phyloP scores from a whole-genome alignment of 2,797 vertebrate species.

The Sorex maritimensis region DNA sequence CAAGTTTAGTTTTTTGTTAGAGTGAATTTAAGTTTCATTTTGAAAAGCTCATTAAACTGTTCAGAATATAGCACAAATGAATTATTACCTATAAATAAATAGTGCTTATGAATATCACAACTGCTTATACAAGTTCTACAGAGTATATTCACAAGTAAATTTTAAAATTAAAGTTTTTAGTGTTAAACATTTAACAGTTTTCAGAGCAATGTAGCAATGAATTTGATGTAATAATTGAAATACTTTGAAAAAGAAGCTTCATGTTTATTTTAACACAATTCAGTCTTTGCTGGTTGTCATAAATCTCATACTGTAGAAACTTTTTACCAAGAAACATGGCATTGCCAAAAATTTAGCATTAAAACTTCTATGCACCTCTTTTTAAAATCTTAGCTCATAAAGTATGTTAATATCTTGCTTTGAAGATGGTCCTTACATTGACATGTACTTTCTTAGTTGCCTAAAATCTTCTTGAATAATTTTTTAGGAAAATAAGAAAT shows the following conservation, averaged over 20 bases:
- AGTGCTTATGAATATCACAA: background rate
- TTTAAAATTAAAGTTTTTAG: slow-evolving; percentile 56
- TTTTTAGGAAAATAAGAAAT: too few species aligned
- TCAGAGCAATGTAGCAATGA: slow-evolving; percentile 4
- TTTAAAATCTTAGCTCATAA: background rate
- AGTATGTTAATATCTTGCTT: background rate
- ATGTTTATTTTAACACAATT: background rate
- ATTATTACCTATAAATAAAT: slow-evolving; percentile 53
- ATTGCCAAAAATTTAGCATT: background rate
- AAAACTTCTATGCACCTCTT: background rate
- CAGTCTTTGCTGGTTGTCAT: background rate
- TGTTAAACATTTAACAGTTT: background rate
- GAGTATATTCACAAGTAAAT: background rate
- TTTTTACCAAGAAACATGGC: background rate
- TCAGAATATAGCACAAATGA: slow-evolving; percentile 43
- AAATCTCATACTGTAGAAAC: background rate
- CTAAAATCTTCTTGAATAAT: background rate
- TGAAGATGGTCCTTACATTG: background rate
- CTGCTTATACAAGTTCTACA: background rate
- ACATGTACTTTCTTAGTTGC: background rate
- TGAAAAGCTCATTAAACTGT: slow-evolving; percentile 58
- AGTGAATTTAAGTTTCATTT: slow-evolving; percentile 58
- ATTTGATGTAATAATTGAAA: slow-evolving; percentile 43
- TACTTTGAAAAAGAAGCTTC: slow-evolving; percentile 34
- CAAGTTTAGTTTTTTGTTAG: slow-evolving; percentile 51